Evolutionary conservation across 1,140 invertebrate genomes (phyloP).

Genomic region (Drosophila watanabei): DNA sequence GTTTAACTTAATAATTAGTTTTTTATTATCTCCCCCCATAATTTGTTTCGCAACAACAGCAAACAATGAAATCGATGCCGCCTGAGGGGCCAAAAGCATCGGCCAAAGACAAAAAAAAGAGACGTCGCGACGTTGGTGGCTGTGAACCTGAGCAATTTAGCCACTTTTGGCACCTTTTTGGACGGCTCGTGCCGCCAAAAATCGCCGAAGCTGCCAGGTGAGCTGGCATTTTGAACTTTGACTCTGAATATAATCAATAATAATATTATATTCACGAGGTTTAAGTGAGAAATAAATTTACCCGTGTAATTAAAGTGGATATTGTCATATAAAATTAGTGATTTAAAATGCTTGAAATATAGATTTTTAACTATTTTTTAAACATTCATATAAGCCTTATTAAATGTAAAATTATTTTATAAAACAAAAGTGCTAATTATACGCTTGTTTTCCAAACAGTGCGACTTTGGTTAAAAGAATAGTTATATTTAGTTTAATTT

Average conservation of each 20-base stretch:
- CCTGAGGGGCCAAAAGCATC: constrained; percentile 52
- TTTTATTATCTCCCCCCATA: constrained; percentile 60
- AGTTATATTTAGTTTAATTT: background rate
- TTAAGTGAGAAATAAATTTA: background rate
- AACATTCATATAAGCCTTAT: too few relatives aligned
- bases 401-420: too few relatives aligned
- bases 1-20: constrained; percentile 81
- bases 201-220: constrained; percentile 20
- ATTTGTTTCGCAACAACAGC: constrained; percentile 51
- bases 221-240: constrained; percentile 57
- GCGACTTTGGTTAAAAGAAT: background rate
- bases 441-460: too few relatives aligned
- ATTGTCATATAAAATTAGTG: background rate
- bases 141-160: constrained; percentile 52
- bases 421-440: too few relatives aligned
- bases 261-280: constrained; percentile 2
- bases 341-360: background rate
- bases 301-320: background rate
- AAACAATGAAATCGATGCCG: constrained; percentile 55
- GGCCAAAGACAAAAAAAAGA: constrained; percentile 29
- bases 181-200: constrained; percentile 61
- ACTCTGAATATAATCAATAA: constrained; percentile 27
- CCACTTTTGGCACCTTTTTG: constrained; percentile 70
- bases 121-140: constrained; percentile 39
- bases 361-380: background rate